Evolutionary conservation across 2,888 invertebrate species (phyloP), one percentile per base, ranked within the genome.

Genomic region (Phyllotreta cruciferae): DNA sequence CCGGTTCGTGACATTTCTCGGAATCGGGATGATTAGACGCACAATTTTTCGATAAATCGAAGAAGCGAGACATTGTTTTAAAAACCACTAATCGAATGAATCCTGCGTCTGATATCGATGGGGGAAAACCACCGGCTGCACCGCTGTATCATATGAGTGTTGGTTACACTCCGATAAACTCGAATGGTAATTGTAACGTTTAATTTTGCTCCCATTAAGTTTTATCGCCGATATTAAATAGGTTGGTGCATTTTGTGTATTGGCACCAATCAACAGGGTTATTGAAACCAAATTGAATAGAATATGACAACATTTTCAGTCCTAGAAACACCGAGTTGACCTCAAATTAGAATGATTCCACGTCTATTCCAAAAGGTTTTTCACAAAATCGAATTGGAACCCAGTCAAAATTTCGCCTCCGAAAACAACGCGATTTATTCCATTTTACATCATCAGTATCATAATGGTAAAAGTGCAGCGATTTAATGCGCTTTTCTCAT

Each of bases 1-100:
- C 55, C 56, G 50, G 57, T 58, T 61, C 65, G 55, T 64, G 62
- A 60, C 61, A 57, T 64, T 68, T 68, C 68, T 64, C 53, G 62
- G 66, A 64, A 68, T 62, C 38, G 52, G 55, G 37, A 57, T 61
- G 66, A 66, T 64, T 62, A 58, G 36, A 52, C 53, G 60, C 53
- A 60, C 66, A 60, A 63, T 63, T 60, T 64, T 45, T 38, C n/a
- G 60, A 68, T 68, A 64, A 57, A 44, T 38, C 38, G 11, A 49
- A 62, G 37, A 55, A 37, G 4, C 42, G 34, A 50, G 49, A 58
- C 56, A 38, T 39, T 52, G 52, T 52, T 52, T 52, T 52, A 52
- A 38, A 47, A 52, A 49, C n/a, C 14, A 49, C 34, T 35, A 8
- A 35, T 24, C 24, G 24, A 24, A 24, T 24, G 24, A 47, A 49